Evolutionary conservation across 1,140 invertebrate species (phyloP), one percentile per base, ranked within the genome.

Genomic region (Tetraneura akinire): DNA sequence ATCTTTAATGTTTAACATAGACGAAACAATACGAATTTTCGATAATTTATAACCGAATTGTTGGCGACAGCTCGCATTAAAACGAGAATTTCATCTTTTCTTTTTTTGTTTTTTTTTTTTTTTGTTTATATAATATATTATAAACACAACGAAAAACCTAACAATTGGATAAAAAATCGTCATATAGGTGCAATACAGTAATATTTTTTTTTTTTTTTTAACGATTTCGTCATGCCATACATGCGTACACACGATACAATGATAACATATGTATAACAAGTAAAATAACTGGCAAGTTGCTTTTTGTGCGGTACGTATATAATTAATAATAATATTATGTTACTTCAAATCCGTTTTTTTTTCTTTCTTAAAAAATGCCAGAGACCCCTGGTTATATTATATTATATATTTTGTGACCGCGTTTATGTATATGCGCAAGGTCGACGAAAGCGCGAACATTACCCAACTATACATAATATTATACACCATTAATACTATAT

Each of bases 391-490:
- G 21, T 5, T 5, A 57, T 57, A 57, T 57, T 4, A 57, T 57
- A 13, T 13, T 10, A 57, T 23, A 16, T 13, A 60, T 18, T 47
- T 6, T 21, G 23, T 71, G 68, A 73, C 53, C n/a, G n/a, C 62
- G 26, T 26, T 8, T 16, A 57, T 29, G 26, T 68, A 16, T 45
- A 57, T 13, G 49, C 14, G 55, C 74, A 78, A 78, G 74, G 74
- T 29, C 74, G 74, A 78, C 74, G 74, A 78, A 78, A 78, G 74
- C 74, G 74, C 74, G 55, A 60, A 3, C 55, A 60, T 78, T 78
- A 62, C 57, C 8, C 21, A 62, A 78, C 37, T 45, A 29, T 29
- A 37, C n/a, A n/a, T n/a, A n/a, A n/a, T n/a, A n/a, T n/a, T n/a
- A 29, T 64, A n/a, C 29, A 18, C 29, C n/a, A n/a, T n/a, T n/a